A percentile compares a stretch with the other conserved stretches of the same genome.
Evolutionary conservation across 2,888 invertebrate genomes (phyloP).

Genomic region (Penaeus monodon): DNA sequence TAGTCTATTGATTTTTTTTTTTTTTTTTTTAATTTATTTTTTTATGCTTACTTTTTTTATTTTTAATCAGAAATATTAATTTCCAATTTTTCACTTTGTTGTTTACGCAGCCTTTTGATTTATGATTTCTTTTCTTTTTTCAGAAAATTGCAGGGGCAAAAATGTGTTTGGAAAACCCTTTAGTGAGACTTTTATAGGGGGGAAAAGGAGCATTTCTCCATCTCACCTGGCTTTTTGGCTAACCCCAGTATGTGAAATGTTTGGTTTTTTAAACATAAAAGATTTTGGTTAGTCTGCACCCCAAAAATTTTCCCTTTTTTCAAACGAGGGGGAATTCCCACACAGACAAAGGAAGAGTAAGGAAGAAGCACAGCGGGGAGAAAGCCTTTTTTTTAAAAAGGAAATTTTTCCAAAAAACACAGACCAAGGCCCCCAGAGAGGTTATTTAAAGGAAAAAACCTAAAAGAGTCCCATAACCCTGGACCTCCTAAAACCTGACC

Average conservation of each 20-base stretch:
- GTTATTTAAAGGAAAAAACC: background rate
- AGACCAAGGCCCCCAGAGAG: background rate
- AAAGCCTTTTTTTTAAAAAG: constrained; percentile 18
- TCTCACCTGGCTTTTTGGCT: constrained; percentile 18
- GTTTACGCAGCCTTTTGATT: too few relatives aligned
- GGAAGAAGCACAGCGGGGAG: constrained; percentile 15
- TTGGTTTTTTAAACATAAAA: constrained; percentile 47
- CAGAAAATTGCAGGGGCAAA: background rate
- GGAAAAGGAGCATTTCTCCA: background rate
- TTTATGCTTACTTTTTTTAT: too few relatives aligned
- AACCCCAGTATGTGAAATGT: constrained; percentile 25
- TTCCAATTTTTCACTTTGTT: too few relatives aligned
- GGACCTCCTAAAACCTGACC: background rate
- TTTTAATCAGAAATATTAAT: too few relatives aligned
- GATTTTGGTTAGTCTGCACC: constrained; percentile 24
- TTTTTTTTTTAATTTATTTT: too few relatives aligned
- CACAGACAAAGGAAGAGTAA: background rate
- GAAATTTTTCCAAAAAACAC: background rate
- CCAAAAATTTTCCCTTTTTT: background rate
- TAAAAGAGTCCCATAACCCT: too few relatives aligned
- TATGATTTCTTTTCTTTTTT: background rate
- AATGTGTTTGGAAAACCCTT: constrained; percentile 32
- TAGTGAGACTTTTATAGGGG: constrained; percentile 40
- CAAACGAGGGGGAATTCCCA: background rate
- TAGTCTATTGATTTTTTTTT: too few relatives aligned